These are phyloP conservation scores for Phenganax stokvisi DNA, from an alignment of 92 coral and sea anemone genomes.

Conservation along the genomic window DNA sequence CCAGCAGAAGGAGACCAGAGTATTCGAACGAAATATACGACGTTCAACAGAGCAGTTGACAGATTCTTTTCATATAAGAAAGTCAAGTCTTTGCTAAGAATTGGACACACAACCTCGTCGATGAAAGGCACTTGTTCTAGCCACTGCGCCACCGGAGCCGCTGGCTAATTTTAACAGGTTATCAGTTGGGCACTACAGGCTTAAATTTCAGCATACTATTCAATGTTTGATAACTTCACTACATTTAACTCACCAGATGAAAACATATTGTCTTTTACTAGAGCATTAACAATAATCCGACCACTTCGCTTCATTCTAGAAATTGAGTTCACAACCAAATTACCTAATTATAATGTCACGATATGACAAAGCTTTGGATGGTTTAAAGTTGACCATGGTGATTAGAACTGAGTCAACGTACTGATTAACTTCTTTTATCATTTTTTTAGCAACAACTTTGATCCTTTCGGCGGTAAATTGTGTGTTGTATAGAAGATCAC, in stretches of 20 bases:
- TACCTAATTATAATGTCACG: not conserved
- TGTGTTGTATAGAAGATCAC: slow-evolving; percentile 69
- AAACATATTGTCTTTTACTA: slow-evolving; percentile 63
- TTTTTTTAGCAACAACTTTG: slow-evolving; percentile 84
- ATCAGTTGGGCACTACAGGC: too few relatives aligned
- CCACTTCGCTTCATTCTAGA: slow-evolving; percentile 86
- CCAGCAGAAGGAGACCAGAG: too few relatives aligned
- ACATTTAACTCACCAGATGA: slow-evolving; percentile 50
- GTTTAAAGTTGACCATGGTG: not conserved
- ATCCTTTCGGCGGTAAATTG: slow-evolving; percentile 82
- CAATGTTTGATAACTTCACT: not conserved
- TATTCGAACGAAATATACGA: too few relatives aligned
- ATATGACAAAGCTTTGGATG: not conserved
- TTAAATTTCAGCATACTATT: too few relatives aligned
- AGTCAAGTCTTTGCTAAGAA: too few relatives aligned
- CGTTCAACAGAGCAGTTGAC: too few relatives aligned
- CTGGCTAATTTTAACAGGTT: too few relatives aligned
- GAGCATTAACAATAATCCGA: slow-evolving; percentile 61
- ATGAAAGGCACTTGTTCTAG: too few relatives aligned
- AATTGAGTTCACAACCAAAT: not conserved
- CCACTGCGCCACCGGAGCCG: too few relatives aligned
- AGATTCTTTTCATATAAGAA: too few relatives aligned
- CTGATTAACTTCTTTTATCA: slow-evolving; percentile 98
- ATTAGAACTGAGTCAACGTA: not conserved
- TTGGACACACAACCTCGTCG: too few relatives aligned